Conservation (phyloP, 2,888 invertebrate species). For the Erebia ligea region DNA sequence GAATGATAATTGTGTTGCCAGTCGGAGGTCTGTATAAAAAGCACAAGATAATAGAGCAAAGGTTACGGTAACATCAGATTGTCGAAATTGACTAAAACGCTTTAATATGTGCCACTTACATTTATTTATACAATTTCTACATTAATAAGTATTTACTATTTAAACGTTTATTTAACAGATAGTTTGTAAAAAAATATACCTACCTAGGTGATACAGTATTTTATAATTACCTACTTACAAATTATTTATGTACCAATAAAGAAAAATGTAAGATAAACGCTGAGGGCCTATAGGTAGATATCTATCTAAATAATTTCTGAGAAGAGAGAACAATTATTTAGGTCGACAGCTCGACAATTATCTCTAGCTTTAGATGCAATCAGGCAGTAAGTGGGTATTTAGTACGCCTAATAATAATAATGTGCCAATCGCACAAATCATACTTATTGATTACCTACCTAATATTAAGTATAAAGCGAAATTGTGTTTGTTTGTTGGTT, state of each 20-base stretch:
- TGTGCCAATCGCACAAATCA: background rate
- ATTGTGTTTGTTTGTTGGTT: too few species aligned
- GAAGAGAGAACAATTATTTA: constrained; percentile 16
- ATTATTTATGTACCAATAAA: too few species aligned
- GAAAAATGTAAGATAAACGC: too few species aligned
- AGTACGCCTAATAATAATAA: background rate
- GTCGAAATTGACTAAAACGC: constrained; percentile 47
- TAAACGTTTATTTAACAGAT: background rate
- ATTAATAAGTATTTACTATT: background rate
- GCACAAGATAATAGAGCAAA: constrained; percentile 74
- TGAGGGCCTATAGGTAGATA: background rate
- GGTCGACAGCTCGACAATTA: constrained; percentile 11
- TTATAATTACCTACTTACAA: too few species aligned
- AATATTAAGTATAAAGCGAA: too few species aligned
- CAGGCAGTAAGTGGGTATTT: background rate
- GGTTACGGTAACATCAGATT: constrained; percentile 79
- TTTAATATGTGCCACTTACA: constrained; percentile 14
- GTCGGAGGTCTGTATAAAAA: constrained; percentile 76
- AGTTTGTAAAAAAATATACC: background rate
- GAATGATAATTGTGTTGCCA: constrained; percentile 77
- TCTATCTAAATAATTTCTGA: constrained; percentile 18
- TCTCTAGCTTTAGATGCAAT: background rate
- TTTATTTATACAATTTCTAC: constrained; percentile 8
- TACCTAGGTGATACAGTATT: too few species aligned
- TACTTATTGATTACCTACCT: too few species aligned